These are phyloP conservation scores for Eutrigla gurnardus DNA, from an alignment of 2,797 vertebrate genomes.

Conservation along the genomic window DNA sequence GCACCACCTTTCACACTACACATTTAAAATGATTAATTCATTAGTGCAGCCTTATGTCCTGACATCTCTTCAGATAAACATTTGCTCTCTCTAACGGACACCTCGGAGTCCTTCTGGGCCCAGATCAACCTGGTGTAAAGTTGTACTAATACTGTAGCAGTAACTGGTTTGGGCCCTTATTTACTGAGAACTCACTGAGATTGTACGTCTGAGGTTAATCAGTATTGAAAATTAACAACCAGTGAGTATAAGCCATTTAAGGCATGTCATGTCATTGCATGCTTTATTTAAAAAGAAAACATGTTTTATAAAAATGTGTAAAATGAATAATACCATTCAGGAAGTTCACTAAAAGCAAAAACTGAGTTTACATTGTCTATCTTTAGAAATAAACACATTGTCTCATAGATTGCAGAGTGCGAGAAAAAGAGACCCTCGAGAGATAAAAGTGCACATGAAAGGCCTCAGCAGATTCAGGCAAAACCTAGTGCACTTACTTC, in stretches of 20 bases:
- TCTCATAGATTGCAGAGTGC: background rate
- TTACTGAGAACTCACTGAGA: slow-evolving; percentile 1
- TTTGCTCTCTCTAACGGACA: background rate
- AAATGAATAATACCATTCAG: background rate
- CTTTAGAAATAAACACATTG: background rate
- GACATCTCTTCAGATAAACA: background rate
- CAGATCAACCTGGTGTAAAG: background rate
- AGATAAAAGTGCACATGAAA: background rate
- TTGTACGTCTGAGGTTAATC: slow-evolving; percentile 1
- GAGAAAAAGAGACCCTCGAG: background rate
- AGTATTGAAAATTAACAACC: slow-evolving; percentile 1
- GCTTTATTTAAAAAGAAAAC: background rate
- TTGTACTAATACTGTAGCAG: background rate
- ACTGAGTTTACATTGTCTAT: background rate
- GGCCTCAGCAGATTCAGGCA: background rate
- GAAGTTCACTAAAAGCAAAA: background rate
- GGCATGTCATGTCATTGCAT: background rate
- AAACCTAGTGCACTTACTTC: background rate
- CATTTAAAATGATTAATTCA: background rate
- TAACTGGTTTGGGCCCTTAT: background rate
- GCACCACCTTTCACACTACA: background rate
- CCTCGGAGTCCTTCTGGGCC: background rate
- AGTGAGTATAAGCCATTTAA: background rate
- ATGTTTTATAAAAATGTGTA: background rate
- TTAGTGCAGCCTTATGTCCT: background rate